A percentile compares a stretch with the other conserved stretches of the same genome.
Evolutionary conservation across 1,140 invertebrate genomes (phyloP).

Genomic region (Dendrolimus punctatus): DNA sequence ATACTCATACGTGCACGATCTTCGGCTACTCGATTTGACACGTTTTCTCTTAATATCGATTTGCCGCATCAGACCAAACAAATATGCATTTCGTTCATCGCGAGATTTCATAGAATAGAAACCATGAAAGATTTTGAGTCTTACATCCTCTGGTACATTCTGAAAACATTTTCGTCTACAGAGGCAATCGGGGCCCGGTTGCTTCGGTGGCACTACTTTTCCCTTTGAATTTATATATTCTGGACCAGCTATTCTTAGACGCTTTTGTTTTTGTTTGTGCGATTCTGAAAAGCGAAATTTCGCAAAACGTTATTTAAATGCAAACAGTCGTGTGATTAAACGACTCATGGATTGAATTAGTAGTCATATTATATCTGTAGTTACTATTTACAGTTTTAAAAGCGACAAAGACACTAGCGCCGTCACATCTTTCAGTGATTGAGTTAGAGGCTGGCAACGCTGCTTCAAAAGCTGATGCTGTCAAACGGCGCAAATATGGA

Average conservation of each 20-base stretch:
- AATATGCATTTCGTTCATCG: slow-evolving; percentile 74
- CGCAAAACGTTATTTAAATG: too few relatives aligned
- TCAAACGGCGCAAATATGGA: too few relatives aligned
- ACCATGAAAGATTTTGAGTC: slow-evolving; percentile 71
- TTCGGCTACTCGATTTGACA: slow-evolving; percentile 66
- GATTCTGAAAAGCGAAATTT: slow-evolving; percentile 59
- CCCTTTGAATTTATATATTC: slow-evolving; percentile 73
- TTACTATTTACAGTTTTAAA: too few relatives aligned
- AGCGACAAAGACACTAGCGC: too few relatives aligned
- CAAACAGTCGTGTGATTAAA: too few relatives aligned
- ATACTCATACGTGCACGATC: slow-evolving; percentile 74
- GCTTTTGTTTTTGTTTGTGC: slow-evolving; percentile 74
- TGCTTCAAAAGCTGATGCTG: too few relatives aligned
- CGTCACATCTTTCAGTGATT: too few relatives aligned
- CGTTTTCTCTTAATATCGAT: slow-evolving; percentile 72
- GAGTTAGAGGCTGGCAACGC: too few relatives aligned
- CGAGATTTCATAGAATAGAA: slow-evolving; percentile 73
- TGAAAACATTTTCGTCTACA: slow-evolving; percentile 70
- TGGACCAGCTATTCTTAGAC: slow-evolving; percentile 70
- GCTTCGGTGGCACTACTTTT: slow-evolving; percentile 68
- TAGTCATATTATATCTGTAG: too few relatives aligned
- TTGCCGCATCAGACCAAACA: slow-evolving; percentile 74
- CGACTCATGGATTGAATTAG: too few relatives aligned
- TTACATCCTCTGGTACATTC: slow-evolving; percentile 67
- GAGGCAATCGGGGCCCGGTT: slow-evolving; percentile 70